phyloP scores from a whole-genome alignment of 37 sponge, comb jelly and placozoan species.

The Trichoplax adhaerens region DNA sequence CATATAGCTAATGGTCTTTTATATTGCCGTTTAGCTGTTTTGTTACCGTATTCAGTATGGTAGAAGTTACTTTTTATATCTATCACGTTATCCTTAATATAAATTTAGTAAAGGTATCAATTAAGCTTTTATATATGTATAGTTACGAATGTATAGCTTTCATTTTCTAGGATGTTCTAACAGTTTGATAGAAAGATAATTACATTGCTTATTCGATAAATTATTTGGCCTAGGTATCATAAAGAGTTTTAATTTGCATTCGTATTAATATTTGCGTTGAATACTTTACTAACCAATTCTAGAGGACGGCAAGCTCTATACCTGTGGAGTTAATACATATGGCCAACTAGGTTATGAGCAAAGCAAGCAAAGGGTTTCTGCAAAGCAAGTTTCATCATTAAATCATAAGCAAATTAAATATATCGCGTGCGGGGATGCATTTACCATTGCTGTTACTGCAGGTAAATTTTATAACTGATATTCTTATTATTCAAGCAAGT shows the following conservation, averaged over 20 bases:
- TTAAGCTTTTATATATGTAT: too few relatives aligned
- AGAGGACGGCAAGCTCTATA: conserved; percentile 31
- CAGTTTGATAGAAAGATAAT: background rate
- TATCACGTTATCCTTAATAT: too few relatives aligned
- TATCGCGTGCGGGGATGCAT: conserved; percentile 62
- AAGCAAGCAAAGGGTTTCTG: conserved; percentile 1
- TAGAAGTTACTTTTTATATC: too few relatives aligned
- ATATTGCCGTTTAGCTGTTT: too few relatives aligned
- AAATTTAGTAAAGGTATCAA: too few relatives aligned
- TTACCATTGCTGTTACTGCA: conserved; percentile 30
- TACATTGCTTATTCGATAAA: background rate
- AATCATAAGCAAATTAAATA: conserved; percentile 14
- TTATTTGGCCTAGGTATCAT: background rate
- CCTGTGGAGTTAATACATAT: conserved; percentile 41
- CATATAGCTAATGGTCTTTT: too few relatives aligned
- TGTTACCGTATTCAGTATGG: too few relatives aligned
- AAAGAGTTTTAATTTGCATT: background rate
- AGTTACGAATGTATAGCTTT: too few relatives aligned
- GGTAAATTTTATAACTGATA: conserved; percentile 11
- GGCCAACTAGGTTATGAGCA: conserved; percentile 47
- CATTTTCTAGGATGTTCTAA: too few relatives aligned
- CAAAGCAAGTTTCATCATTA: conserved; percentile 6
- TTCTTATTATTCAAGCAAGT: too few relatives aligned
- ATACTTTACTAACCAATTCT: background rate
- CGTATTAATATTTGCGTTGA: background rate